Evolutionary conservation across 2,797 vertebrate species (phyloP), one percentile per base, ranked within the genome.

Genomic region (Mus minutoides): DNA sequence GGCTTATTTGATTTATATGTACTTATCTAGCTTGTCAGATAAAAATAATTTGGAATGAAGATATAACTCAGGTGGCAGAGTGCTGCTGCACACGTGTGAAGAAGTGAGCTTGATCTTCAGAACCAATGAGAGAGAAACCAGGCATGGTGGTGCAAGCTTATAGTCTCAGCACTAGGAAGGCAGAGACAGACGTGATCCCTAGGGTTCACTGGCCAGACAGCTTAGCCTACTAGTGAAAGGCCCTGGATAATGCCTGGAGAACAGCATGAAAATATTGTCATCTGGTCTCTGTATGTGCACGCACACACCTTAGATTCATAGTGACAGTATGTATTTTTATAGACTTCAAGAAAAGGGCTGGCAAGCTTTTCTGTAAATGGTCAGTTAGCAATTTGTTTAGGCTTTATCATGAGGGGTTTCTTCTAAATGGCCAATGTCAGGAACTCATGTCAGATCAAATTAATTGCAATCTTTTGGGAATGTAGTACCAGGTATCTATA

Each of bases 401-500:
- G 22, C 31, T 71, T 52, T 86, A 52, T 85, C 40, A 46, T 24
- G 49, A 85, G 21, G 40, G 10, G 6, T 4, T 56, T 78, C 87
- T 82, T 83, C 9, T 88, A 62, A 84, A 88, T 78, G 46, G 49
- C n/a, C n/a, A 54, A 2, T 56, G n/a, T 64, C 52, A 92, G 90
- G 52, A 69, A 31, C 37, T 58, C 3, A 54, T 4, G 37, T 91
- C n/a, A 43, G 9, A 92, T 89, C 52, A 90, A 17, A 58, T 87
- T 89, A 67, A 71, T 92, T 67, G 90, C 60, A 96, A 58, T 76
- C 62, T 87, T 64, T 87, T n/a, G 31, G 31, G 26, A 31, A 24
- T 64, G 26, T 77, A 24, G 94, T 71, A 29, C 84, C 26, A 87
- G 40, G 89, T 64, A 77, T 46, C 37, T 79, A 3, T 76, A 69